These are phyloP conservation scores for Philaethria dido DNA, from an alignment of 2,888 invertebrate genomes.

Conservation along the genomic window DNA sequence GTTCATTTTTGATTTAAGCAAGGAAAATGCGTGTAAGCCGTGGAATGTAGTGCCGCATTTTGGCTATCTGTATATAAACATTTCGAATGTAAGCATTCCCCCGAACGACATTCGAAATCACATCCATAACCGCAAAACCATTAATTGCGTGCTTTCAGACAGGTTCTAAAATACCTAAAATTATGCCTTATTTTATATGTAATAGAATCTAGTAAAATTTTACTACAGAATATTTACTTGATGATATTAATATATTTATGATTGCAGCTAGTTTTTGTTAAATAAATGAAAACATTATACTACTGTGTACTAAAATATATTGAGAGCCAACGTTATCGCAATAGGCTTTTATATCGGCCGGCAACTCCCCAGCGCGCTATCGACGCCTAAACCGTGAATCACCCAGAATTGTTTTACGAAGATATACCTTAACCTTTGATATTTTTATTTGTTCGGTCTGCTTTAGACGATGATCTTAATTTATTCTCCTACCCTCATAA, in stretches of 20 bases:
- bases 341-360: conserved; percentile 30
- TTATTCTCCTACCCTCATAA: background rate
- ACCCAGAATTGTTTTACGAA: conserved; percentile 42
- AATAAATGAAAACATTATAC: background rate
- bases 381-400: conserved; percentile 44
- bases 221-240: too few species aligned
- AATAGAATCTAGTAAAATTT: too few species aligned
- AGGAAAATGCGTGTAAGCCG: too few species aligned
- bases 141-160: too few species aligned
- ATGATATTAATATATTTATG: too few species aligned
- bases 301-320: conserved; percentile 12
- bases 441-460: conserved; percentile 31
- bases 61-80: background rate
- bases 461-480: background rate
- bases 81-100: background rate
- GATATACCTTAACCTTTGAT: conserved; percentile 21
- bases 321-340: conserved; percentile 24
- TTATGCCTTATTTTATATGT: background rate
- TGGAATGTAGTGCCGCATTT: background rate
- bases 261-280: background rate
- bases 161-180: too few species aligned
- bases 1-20: background rate
- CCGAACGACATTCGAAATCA: background rate
- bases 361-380: conserved; percentile 43
- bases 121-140: too few species aligned